Conservation (phyloP, 2,113 vertebrate species). For the Epinephelus moara region DNA sequence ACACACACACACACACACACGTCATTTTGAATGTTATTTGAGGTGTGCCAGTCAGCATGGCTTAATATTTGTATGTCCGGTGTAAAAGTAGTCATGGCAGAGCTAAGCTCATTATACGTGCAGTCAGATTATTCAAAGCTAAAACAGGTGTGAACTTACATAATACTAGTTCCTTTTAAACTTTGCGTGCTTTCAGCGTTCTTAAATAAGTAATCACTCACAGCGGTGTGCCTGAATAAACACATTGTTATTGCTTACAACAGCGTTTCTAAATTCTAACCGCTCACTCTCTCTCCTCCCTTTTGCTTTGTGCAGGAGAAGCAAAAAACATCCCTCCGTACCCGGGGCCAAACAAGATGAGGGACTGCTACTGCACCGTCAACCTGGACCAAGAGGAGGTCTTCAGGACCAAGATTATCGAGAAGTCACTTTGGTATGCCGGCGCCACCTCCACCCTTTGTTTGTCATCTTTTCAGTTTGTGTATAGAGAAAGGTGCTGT, state of each 20-base stretch:
- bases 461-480: background rate
- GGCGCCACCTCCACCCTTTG: too few species aligned
- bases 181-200: slow-evolving; percentile 17
- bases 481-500: background rate
- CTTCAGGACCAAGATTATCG: slow-evolving; percentile 98
- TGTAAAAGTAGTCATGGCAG: slow-evolving; percentile 18
- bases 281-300: background rate
- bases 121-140: slow-evolving; percentile 28
- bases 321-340: slow-evolving; percentile 98
- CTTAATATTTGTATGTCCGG: slow-evolving; percentile 23
- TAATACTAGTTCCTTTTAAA: slow-evolving; percentile 6
- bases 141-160: slow-evolving; percentile 40
- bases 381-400: slow-evolving; percentile 99
- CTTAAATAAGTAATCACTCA: slow-evolving; percentile 36
- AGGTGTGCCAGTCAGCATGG: background rate
- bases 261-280: slow-evolving; percentile 37
- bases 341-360: slow-evolving; percentile 97
- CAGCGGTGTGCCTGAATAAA: slow-evolving; percentile 41
- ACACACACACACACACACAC: slow-evolving; percentile 31
- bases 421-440: slow-evolving; percentile 90
- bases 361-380: slow-evolving; percentile 98
- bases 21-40: background rate
- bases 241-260: slow-evolving; percentile 20
- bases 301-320: slow-evolving; percentile 87
- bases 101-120: slow-evolving; percentile 41